Conservation (phyloP, 2,888 invertebrate genomes). For the Pachymerium ferrugineum region DNA sequence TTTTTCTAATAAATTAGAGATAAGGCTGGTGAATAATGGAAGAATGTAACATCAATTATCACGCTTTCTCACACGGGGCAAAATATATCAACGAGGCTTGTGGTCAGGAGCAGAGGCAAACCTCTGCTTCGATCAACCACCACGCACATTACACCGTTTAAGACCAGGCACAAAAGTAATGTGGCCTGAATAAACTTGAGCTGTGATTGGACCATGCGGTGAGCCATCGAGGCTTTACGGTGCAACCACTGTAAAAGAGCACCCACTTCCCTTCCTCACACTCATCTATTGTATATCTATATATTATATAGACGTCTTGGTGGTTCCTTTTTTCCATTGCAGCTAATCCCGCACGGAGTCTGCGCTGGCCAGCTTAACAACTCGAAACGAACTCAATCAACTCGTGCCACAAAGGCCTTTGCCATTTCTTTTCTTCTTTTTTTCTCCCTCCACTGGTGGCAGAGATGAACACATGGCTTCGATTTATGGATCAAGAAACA, state of each 20-base stretch:
- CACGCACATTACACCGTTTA: neutral
- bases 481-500: too few relatives aligned
- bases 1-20: neutral
- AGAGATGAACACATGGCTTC: too few relatives aligned
- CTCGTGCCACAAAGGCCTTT: neutral
- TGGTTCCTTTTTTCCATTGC: neutral
- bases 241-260: slow-evolving; percentile 4
- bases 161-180: neutral
- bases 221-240: neutral
- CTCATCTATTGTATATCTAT: neutral
- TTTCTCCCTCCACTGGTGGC: neutral
- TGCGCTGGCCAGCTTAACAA: slow-evolving; percentile 3
- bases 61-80: neutral
- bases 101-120: neutral
- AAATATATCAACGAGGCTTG: slow-evolving; percentile 1
- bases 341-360: neutral
- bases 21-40: neutral
- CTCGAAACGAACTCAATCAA: slow-evolving; percentile 6
- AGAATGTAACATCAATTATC: neutral
- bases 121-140: slow-evolving; percentile 7
- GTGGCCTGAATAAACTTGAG: neutral
- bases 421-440: neutral
- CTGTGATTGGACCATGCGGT: neutral
- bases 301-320: neutral
- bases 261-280: neutral